Evolutionary conservation across 2,797 vertebrate genomes (phyloP).

Genomic region (Champsocephalus gunnari): DNA sequence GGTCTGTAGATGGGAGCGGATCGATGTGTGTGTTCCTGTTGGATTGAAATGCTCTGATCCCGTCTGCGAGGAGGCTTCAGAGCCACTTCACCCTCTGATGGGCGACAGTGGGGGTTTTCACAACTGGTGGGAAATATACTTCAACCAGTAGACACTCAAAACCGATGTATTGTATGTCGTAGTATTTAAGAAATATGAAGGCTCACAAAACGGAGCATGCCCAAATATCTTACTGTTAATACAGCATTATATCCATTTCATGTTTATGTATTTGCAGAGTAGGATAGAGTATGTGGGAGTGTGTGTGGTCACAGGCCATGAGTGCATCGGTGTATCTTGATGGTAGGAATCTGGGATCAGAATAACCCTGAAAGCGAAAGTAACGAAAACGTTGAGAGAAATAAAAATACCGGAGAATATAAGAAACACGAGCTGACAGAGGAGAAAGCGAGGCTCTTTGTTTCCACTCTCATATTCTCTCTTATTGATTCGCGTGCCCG

Average conservation of each 20-base stretch:
- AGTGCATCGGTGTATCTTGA: not conserved
- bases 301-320: not conserved
- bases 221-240: no score
- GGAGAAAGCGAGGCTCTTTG: not conserved
- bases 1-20: no score
- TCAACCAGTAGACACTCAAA: no score
- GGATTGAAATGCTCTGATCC: no score
- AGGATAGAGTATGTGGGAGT: not conserved
- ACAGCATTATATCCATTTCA: not conserved
- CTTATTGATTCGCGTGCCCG: slow-evolving; percentile 18
- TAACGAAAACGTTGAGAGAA: not conserved
- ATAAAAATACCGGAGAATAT: not conserved
- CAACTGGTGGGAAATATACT: no score
- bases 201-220: no score
- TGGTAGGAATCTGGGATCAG: not conserved
- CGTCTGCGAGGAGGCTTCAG: no score
- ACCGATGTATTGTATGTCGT: no score
- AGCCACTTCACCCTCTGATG: no score
- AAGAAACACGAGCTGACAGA: not conserved
- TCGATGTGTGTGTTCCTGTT: no score
- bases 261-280: not conserved
- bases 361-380: not conserved
- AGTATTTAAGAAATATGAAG: no score
- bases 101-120: no score
- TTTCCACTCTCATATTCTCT: slow-evolving; percentile 3